Evolutionary conservation across 2,797 vertebrate species (phyloP), one percentile per base, ranked within the genome.

Genomic region (Lacerta bilineata): DNA sequence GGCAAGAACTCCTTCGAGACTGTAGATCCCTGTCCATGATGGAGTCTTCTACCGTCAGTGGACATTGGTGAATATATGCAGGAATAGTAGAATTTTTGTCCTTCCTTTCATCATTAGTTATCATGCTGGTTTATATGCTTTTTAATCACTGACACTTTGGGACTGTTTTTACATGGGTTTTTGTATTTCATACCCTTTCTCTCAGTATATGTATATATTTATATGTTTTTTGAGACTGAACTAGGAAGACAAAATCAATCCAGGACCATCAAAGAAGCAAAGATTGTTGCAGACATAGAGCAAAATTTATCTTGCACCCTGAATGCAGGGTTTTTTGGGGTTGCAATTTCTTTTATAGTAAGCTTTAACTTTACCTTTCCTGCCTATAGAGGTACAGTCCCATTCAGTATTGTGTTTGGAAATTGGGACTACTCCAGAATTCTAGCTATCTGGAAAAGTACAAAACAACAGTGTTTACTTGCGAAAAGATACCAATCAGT

Each of bases 401-500:
- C 71, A 75, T 76, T 85, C 27, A n/a, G 61, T 33, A 80, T 23
- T 33, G 20, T 18, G 18, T 85, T 81, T 61, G n/a, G n/a, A 76
- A 75, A 5, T 18, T 87, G 71, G 25, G 20, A 68, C 2, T 33
- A 1, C 27, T 78, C 77, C 41, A 39, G 41, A 85, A 85, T 84
- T 69, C 69, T 43, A 41, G 74, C 6, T 80, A 89, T 85, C 39
- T 66, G 55, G 77, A 85, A 80, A 80, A 80, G 77, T 69, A 81
- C 77, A 85, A 89, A 80, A 75, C n/a, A 36, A 69, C 5, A 5
- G 46, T 79, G 87, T 88, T 88, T 88, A 71, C 87, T 36, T 29
- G 41, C 46, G 15, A 20, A 78, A 41, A 85, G 88, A 89, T 89
- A 89, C 8, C 36, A 80, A 85, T 89, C 88, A 9, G 69, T 85